Percentiles rank a stretch among this genome's conserved stretches.
Conservation (phyloP, 1,140 invertebrate species). For the Heliothis virescens region DNA sequence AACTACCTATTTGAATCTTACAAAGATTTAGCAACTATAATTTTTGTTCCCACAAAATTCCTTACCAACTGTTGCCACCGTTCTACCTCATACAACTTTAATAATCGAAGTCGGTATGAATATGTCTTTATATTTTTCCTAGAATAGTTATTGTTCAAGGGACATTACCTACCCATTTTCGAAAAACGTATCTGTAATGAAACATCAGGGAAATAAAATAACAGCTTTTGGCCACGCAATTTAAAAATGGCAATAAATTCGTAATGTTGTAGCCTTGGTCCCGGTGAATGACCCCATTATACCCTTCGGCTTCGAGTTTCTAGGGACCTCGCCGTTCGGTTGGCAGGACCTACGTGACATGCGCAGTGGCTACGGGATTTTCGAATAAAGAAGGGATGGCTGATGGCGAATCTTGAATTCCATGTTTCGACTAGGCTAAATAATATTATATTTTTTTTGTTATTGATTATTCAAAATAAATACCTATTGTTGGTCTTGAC, state of each 20-base stretch:
- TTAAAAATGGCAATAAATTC: conserved; percentile 34
- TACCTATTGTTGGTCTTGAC: no score
- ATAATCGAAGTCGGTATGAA: no score
- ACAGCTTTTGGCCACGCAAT: neutral
- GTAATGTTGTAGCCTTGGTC: conserved; percentile 45
- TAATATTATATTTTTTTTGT: neutral
- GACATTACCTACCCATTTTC: no score
- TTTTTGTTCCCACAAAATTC: neutral
- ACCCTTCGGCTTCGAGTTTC: conserved; percentile 33
- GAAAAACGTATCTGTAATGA: no score
- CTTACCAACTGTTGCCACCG: no score
- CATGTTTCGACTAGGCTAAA: neutral
- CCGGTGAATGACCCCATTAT: conserved; percentile 66
- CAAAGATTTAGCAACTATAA: neutral
- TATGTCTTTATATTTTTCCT: no score
- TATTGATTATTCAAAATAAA: no score
- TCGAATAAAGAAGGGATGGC: conserved; percentile 33
- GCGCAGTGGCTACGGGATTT: conserved; percentile 64
- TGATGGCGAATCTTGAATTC: neutral
- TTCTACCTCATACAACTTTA: no score
- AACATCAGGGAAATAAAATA: no score
- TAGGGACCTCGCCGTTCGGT: conserved; percentile 43
- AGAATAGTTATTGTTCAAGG: no score
- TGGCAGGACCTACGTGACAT: conserved; percentile 65
- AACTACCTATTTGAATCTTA: neutral